Percentiles rank a stretch among this genome's conserved stretches.
These are phyloP conservation scores for Tachypleus tridentatus DNA, from an alignment of 1,140 invertebrate genomes.

Conservation along the genomic window DNA sequence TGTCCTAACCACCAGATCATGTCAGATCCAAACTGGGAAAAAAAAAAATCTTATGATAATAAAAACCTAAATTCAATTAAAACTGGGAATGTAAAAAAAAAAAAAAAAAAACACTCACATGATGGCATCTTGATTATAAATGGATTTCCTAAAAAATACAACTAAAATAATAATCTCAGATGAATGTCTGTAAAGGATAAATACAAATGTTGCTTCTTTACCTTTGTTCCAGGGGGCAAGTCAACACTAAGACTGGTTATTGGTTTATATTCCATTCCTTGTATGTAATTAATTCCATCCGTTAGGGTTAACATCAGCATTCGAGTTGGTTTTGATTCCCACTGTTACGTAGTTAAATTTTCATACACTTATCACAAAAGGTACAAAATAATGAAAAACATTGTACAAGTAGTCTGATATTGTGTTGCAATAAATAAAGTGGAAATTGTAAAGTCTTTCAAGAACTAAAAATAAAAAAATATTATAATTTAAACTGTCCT, in stretches of 20 bases:
- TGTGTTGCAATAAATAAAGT: no score
- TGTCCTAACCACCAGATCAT: no score
- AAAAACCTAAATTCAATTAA: constrained; percentile 18
- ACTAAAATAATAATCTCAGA: constrained; percentile 6
- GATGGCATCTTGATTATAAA: neutral
- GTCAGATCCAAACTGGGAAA: no score
- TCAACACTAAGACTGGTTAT: constrained; percentile 47
- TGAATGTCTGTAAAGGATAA: neutral
- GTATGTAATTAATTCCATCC: constrained; percentile 55
- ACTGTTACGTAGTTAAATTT: constrained; percentile 12
- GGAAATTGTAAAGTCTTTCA: no score
- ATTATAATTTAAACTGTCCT: no score
- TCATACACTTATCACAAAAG: no score
- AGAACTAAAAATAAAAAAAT: no score
- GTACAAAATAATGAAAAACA: no score
- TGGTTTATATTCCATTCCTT: constrained; percentile 57
- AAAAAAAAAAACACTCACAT: constrained; percentile 5
- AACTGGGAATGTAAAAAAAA: constrained; percentile 10
- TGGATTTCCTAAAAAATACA: constrained; percentile 1
- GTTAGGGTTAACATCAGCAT: constrained; percentile 60
- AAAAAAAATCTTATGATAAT: no score
- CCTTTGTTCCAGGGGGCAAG: constrained; percentile 51
- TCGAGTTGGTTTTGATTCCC: constrained; percentile 42
- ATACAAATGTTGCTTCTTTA: constrained; percentile 28
- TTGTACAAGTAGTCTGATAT: no score